phyloP scores from a whole-genome alignment of 2,797 vertebrate genomes.

The Miichthys miiuy region DNA sequence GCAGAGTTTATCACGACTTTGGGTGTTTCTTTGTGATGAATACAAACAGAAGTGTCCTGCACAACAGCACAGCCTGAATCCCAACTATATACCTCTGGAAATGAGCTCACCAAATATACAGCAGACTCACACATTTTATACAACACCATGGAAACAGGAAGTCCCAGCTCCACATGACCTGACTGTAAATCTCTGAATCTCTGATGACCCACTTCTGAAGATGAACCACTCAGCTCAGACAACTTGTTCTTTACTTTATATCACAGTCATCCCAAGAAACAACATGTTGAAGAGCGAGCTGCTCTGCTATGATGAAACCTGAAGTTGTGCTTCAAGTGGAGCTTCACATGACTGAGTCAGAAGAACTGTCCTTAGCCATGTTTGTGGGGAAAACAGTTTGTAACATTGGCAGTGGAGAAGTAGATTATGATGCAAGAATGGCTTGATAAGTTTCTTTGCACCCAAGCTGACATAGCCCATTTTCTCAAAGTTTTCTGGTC shows the following conservation, averaged over 20 bases:
- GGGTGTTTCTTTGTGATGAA: conserved; percentile 12
- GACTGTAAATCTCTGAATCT: conserved; percentile 24
- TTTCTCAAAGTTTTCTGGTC: background rate
- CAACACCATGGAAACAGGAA: conserved; percentile 25
- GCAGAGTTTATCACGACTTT: background rate
- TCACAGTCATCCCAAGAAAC: background rate
- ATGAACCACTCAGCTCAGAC: conserved; percentile 23
- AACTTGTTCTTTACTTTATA: background rate
- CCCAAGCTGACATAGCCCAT: background rate
- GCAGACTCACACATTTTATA: conserved; percentile 13
- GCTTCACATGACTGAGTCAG: background rate
- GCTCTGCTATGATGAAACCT: background rate
- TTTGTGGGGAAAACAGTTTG: background rate
- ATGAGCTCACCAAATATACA: conserved; percentile 32
- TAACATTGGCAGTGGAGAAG: background rate
- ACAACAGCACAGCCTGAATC: background rate
- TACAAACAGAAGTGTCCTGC: background rate
- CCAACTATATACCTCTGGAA: conserved; percentile 8
- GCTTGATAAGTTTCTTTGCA: background rate
- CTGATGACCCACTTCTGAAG: conserved; percentile 8
- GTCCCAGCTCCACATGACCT: background rate
- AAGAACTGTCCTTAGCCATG: background rate
- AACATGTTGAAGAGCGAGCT: background rate
- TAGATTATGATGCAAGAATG: background rate
- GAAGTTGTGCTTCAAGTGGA: background rate